A percentile compares a stretch with the other conserved stretches of the same genome.
Conservation (phyloP, 2,888 invertebrate genomes). For the Diarsia rubi region DNA sequence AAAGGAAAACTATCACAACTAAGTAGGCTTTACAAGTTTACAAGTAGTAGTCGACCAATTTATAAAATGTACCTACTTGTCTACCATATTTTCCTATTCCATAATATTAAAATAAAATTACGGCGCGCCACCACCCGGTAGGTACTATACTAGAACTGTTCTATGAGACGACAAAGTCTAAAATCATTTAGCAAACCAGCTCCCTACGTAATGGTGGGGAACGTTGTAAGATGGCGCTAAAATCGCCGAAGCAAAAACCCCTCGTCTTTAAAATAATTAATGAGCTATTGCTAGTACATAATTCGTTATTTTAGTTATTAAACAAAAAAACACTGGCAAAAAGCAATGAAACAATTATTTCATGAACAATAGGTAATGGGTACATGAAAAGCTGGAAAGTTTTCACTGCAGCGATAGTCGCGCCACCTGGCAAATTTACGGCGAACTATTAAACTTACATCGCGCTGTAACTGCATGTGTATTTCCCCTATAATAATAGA, state of each 20-base stretch:
- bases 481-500: neutral
- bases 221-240: conserved; percentile 28
- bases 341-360: neutral
- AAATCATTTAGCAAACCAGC: neutral
- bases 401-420: neutral
- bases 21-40: too few species aligned
- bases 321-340: neutral
- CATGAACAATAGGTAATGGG: too few species aligned
- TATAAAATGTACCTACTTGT: too few species aligned
- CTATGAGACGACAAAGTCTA: neutral
- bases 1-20: too few species aligned
- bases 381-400: neutral
- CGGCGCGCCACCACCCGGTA: too few species aligned
- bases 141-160: too few species aligned
- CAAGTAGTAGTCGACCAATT: too few species aligned
- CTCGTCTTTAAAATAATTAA: neutral
- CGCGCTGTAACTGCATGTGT: conserved; percentile 13
- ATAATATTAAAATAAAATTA: too few species aligned
- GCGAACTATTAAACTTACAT: conserved; percentile 3
- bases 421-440: conserved; percentile 11
- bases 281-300: neutral
- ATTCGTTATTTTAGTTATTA: neutral
- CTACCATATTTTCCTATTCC: too few species aligned
- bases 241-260: neutral
- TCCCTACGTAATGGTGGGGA: neutral